phyloP scores from a whole-genome alignment of 2,797 vertebrate species.

The Darevskia mixta region DNA sequence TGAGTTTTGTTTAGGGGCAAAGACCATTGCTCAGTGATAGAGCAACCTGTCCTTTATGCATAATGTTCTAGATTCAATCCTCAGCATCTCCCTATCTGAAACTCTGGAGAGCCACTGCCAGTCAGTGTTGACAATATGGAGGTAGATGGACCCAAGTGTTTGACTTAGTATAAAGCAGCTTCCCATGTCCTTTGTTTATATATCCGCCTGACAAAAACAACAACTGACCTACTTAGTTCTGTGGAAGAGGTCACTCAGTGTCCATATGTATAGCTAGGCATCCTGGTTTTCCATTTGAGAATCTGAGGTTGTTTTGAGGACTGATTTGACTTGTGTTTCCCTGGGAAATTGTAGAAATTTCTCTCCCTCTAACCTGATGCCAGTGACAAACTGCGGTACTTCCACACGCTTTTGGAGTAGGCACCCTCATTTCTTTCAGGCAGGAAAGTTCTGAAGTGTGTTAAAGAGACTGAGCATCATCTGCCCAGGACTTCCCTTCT shows the following conservation, averaged over 20 bases:
- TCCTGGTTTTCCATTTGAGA: neutral
- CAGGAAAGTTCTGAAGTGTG: neutral
- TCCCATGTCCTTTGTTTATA: too few species aligned
- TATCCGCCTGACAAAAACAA: too few species aligned
- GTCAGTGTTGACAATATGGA: too few species aligned
- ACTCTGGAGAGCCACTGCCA: too few species aligned
- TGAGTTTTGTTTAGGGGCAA: too few species aligned
- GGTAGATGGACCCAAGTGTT: too few species aligned
- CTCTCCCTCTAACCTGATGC: neutral
- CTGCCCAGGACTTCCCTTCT: neutral
- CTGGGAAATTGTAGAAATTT: neutral
- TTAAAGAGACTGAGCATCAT: neutral
- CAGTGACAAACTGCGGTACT: neutral
- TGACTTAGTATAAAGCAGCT: too few species aligned
- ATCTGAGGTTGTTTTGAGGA: neutral
- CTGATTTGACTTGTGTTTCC: neutral
- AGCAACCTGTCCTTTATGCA: too few species aligned
- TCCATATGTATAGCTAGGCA: neutral
- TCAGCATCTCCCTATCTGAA: too few species aligned
- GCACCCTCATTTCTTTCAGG: neutral
- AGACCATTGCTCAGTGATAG: too few species aligned
- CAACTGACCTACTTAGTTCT: neutral
- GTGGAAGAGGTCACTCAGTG: neutral
- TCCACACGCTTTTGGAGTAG: too few species aligned
- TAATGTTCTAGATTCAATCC: too few species aligned